These are phyloP conservation scores for Ornithorhynchus anatinus DNA, from an alignment of 2,113 vertebrate genomes.

Conservation along the genomic window DNA sequence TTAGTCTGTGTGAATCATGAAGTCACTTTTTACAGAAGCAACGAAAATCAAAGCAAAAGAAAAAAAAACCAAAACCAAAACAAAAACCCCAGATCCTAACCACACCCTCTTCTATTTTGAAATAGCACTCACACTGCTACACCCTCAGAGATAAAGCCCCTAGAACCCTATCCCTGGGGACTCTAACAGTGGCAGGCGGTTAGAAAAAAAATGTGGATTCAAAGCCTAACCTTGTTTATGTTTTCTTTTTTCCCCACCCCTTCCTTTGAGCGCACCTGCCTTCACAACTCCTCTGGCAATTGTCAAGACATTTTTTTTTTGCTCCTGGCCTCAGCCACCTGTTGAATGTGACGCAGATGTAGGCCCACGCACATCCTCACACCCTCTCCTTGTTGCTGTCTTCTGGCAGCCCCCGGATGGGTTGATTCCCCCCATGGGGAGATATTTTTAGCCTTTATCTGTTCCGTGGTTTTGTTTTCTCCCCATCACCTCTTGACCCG, in stretches of 20 bases:
- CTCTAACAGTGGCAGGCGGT: constrained; percentile 22
- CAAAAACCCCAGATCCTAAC: constrained; percentile 15
- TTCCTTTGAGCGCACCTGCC: constrained; percentile 46
- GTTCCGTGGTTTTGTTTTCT: constrained; percentile 48
- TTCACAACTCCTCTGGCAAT: constrained; percentile 19
- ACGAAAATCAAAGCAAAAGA: constrained; percentile 29
- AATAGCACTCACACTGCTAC: constrained; percentile 29
- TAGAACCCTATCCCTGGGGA: constrained; percentile 1
- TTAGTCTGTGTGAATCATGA: constrained; percentile 18
- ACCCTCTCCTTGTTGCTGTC: constrained; percentile 52
- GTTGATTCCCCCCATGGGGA: constrained; percentile 33
- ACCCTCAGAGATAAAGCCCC: constrained; percentile 43
- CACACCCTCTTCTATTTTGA: constrained; percentile 50
- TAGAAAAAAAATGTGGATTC: constrained; percentile 49
- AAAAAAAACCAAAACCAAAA: too few species aligned
- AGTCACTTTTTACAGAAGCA: constrained; percentile 26
- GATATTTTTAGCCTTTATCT: constrained; percentile 63
- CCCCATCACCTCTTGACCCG: constrained; percentile 51
- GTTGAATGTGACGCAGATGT: constrained; percentile 50
- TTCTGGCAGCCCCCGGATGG: constrained; percentile 28
- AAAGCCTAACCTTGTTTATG: background rate
- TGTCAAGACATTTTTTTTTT: background rate
- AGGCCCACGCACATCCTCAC: constrained; percentile 59
- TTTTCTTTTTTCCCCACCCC: constrained; percentile 23
- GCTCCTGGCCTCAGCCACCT: constrained; percentile 41